A percentile compares a stretch with the other conserved stretches of the same genome.
phyloP scores from a whole-genome alignment of 2,888 invertebrate genomes.

The Synanthedon tipuliformis region DNA sequence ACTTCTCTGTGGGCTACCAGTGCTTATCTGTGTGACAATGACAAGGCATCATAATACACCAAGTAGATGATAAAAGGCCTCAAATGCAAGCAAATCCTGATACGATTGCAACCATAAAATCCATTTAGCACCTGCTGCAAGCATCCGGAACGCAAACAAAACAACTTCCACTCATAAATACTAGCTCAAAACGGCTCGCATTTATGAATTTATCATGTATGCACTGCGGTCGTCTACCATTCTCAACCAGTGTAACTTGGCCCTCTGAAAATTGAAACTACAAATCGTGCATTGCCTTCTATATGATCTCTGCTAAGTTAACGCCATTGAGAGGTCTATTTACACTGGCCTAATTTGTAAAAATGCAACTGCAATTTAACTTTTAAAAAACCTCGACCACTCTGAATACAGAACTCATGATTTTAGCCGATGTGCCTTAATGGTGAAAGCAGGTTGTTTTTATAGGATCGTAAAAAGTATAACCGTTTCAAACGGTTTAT shows the following conservation, averaged over 20 bases:
- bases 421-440: neutral
- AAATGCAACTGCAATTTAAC: neutral
- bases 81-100: too few species aligned
- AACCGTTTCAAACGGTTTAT: too few species aligned
- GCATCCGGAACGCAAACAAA: neutral
- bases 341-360: neutral
- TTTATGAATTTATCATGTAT: constrained; percentile 1
- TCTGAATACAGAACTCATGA: neutral
- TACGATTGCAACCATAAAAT: neutral
- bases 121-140: neutral
- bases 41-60: too few species aligned
- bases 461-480: too few species aligned
- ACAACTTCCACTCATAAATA: neutral
- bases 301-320: neutral
- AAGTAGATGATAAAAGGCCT: too few species aligned
- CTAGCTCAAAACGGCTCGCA: neutral
- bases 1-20: too few species aligned
- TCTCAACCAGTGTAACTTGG: neutral
- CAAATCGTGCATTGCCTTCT: too few species aligned
- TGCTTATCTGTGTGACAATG: too few species aligned
- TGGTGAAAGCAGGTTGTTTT: too few species aligned
- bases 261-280: neutral
- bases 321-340: neutral
- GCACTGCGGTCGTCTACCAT: neutral
- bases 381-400: neutral